Percentiles rank a stretch among this genome's conserved stretches.
phyloP scores from a whole-genome alignment of 1,140 invertebrate species.

The Pachypeltis micranthus region DNA sequence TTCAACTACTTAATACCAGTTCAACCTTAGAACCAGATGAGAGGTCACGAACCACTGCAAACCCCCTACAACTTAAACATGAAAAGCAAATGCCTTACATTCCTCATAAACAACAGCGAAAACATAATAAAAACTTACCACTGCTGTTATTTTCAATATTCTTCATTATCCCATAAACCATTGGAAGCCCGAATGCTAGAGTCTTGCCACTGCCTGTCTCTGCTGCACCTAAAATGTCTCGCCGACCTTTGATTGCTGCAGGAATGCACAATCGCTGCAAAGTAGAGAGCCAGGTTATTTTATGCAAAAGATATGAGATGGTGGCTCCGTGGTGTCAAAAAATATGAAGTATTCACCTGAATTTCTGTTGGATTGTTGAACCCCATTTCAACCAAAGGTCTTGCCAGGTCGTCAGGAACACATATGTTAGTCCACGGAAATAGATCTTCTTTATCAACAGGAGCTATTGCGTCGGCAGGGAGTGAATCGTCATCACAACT shows the following conservation, averaged over 20 bases:
- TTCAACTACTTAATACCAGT: no score
- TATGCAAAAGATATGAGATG: no score
- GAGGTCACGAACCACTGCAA: no score
- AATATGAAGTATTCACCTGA: no score
- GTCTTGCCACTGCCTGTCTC: conserved; percentile 98
- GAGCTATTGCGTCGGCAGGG: no score
- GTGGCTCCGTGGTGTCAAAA: no score
- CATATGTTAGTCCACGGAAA: conserved; percentile 55
- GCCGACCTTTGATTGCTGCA: conserved; percentile 68
- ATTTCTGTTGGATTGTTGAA: conserved; percentile 71
- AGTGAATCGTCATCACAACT: neutral
- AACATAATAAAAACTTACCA: no score
- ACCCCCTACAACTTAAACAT: no score
- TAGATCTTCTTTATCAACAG: neutral
- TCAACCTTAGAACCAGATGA: no score
- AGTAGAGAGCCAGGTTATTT: no score
- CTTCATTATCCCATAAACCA: conserved; percentile 70
- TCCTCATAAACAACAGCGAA: no score
- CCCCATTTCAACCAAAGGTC: conserved; percentile 57
- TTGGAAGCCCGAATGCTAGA: conserved; percentile 89
- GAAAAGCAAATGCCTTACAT: no score
- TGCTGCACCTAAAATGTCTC: conserved; percentile 88
- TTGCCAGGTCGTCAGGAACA: conserved; percentile 56
- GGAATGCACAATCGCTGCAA: conserved; percentile 57
- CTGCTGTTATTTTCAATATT: conserved; percentile 29